Evolutionary conservation across 2,888 invertebrate genomes (phyloP), one percentile per base, ranked within the genome.

Genomic region (Andrena hattorfiana): DNA sequence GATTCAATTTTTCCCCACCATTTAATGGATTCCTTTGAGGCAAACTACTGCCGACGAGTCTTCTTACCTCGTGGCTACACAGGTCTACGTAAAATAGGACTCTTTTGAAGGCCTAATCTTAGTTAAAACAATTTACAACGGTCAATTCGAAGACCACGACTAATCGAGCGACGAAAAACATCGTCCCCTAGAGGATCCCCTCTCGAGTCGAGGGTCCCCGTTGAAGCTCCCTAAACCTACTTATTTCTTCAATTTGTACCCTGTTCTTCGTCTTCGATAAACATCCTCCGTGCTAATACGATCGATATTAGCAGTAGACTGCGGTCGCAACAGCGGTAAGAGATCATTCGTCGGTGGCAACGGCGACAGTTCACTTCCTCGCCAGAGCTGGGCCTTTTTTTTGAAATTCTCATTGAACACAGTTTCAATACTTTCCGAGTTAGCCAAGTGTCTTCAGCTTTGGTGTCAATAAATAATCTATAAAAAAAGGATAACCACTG

Each of bases 201-300:
- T 4, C 13, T 63, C 63, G 35, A 42, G 6, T 42, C 20, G 23
- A 48, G 5, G 48, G 10, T 48, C n/a, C 16, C 28, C 32, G 30
- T 6, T 30, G 3, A 23, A 60, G 30, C 59, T 5, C n/a, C 42
- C 73, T 85, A 77, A 80, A 51, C 51, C 59, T 86, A 86, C 59
- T 54, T 85, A 75, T 49, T 42, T 81, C 32, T 74, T 85, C 77
- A 48, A 76, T 73, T 80, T 79, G 76, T 87, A 87, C 87, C 86
- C 87, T 87, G 86, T 82, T 60, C 81, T 85, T 68, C 78, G 66
- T 60, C 81, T 85, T 68, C 78, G 66, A 80, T 63, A 71, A 77
- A 86, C 80, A 70, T 76, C 68, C 77, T 66, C 73, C 69, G 48
- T 73, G 77, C 75, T 51, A 60, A 81, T 42, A 42, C 42, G 42